Evolutionary conservation across 2,797 vertebrate genomes (phyloP).

Genomic region (Urosaurus nigricauda): DNA sequence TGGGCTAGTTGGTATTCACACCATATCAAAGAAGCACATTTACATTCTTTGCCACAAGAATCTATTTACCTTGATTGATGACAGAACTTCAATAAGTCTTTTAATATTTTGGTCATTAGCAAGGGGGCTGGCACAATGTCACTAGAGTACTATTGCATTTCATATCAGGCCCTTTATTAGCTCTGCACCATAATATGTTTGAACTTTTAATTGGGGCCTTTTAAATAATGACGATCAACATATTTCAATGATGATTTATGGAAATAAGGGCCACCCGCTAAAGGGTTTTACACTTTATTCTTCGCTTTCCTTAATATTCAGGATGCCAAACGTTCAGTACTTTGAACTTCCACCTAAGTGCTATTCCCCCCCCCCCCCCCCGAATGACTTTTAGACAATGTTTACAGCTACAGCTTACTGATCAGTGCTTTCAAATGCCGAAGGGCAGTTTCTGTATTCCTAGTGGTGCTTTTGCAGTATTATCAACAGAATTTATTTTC

Average conservation of each 20-base stretch:
- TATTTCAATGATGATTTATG: constrained; percentile 57
- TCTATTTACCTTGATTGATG: constrained; percentile 77
- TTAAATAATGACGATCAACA: constrained; percentile 69
- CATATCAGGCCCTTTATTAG: constrained; percentile 62
- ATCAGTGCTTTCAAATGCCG: constrained; percentile 50
- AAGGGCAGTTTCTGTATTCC: constrained; percentile 55
- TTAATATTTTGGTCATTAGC: constrained; percentile 77
- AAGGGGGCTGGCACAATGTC: constrained; percentile 57
- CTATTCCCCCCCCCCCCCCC: background rate
- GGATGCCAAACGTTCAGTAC: constrained; percentile 31
- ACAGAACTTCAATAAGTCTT: constrained; percentile 74
- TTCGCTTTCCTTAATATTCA: constrained; percentile 4
- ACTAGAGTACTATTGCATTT: constrained; percentile 66
- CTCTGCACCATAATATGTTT: constrained; percentile 61
- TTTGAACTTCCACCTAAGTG: constrained; percentile 34
- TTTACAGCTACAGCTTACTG: constrained; percentile 43
- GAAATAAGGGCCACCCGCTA: constrained; percentile 53
- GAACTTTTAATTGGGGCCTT: constrained; percentile 71
- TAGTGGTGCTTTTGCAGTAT: constrained; percentile 59
- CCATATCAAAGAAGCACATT: constrained; percentile 66
- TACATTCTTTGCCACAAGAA: constrained; percentile 73
- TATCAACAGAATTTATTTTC: constrained; percentile 57
- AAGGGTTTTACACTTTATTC: background rate
- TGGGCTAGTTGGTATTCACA: constrained; percentile 64
- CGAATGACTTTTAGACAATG: constrained; percentile 34